Evolutionary conservation across 1,140 invertebrate species (phyloP).

Genomic region (Drosophila kanapiae): DNA sequence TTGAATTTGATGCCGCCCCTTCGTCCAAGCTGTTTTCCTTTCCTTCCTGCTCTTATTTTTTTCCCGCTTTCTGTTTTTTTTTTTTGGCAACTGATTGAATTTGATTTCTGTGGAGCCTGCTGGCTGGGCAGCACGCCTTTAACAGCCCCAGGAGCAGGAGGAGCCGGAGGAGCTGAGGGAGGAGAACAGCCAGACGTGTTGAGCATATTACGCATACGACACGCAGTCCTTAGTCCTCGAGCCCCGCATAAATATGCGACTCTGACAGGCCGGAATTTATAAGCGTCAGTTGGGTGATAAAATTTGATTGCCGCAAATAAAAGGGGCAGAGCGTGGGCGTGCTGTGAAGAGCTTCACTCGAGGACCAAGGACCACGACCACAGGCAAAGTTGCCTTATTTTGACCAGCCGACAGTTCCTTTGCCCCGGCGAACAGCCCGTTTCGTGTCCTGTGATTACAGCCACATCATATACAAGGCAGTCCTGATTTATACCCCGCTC

Average conservation of each 20-base stretch:
- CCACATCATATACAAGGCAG: not conserved
- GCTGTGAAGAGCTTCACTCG: not conserved
- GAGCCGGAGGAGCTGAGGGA: not conserved
- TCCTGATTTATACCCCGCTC: not conserved
- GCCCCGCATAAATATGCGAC: conserved; percentile 67
- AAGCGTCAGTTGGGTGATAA: conserved; percentile 77
- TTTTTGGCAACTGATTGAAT: conserved; percentile 66
- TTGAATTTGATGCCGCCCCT: conserved; percentile 57
- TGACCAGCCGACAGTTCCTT: not conserved
- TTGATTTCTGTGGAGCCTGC: conserved; percentile 52
- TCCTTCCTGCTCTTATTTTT: too few relatives aligned
- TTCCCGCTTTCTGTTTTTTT: conserved; percentile 4
- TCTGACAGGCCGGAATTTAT: conserved; percentile 73
- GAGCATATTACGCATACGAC: conserved; percentile 73
- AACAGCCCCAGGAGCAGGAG: conserved; percentile 1
- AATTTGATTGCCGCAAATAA: conserved; percentile 78
- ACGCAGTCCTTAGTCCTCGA: conserved; percentile 5
- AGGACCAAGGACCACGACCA: not conserved
- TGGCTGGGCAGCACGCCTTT: conserved; percentile 39
- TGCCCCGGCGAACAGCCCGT: too few relatives aligned
- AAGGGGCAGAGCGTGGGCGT: conserved; percentile 20
- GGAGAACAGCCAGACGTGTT: conserved; percentile 43
- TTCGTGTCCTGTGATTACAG: conserved; percentile 1
- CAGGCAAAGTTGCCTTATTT: not conserved
- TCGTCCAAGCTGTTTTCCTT: conserved; percentile 39